Evolutionary conservation across 2,113 vertebrate genomes (phyloP), one percentile per base, ranked within the genome.

Genomic region (Indicator maculatus): DNA sequence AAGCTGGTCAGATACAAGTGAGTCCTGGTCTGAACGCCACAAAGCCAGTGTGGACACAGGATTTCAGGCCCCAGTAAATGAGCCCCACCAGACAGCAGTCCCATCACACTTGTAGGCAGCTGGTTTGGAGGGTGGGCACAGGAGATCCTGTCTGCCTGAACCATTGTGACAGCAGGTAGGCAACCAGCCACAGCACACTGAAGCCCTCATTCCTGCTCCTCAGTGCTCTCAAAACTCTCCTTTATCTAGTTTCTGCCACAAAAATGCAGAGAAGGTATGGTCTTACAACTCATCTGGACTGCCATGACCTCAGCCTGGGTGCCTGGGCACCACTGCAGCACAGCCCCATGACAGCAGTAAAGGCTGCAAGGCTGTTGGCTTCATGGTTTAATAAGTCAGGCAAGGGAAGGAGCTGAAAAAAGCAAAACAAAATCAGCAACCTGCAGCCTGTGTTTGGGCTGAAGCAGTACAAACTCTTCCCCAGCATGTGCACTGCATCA

Each of bases 401-500:
- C 41, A 55, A 58, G 44, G 47, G 55, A 84, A 16, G 24, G 41
- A 72, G n/a, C 19, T 44, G 18, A 20, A 74, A 74, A 81, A 86
- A 30, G 21, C 47, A 59, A 69, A 89, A 64, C n/a, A 64, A 71
- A 39, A 81, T 39, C 82, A 26, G 64, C 65, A 81, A 65, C 66
- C 86, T 74, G 79, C 61, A 87, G 72, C 55, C 81, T 55, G 70
- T 36, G 61, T 85, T 93, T 93, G 73, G 60, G 60, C 79, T 90
- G 65, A 92, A 33, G 7, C 55, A 81, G 70, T 44, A 63, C 81
- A 91, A 88, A 83, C 89, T 88, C 67, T 89, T 89, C 76, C 65
- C 83, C 70, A 84, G 83, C 93, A 76, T 77, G 88, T 64, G 88
- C 1, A 1, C 73, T 66, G 61, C 73, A 90, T 88, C 93, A 75